Percentiles rank a stretch among this genome's conserved stretches.
Evolutionary conservation across 2,113 vertebrate genomes (phyloP).

Genomic region (Glaucomys volans): DNA sequence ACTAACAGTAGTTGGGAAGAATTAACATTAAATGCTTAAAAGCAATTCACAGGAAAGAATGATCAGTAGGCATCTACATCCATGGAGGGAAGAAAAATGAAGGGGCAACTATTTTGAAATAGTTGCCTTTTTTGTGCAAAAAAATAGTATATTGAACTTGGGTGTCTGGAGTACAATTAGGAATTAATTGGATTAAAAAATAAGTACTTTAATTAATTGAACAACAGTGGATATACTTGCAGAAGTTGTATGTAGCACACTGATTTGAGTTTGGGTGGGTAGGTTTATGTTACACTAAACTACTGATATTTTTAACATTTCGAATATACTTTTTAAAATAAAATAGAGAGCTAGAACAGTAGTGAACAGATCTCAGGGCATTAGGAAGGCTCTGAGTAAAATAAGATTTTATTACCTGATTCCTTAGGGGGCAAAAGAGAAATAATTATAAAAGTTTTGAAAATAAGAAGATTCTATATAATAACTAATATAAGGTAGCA

Average conservation of each 20-base stretch:
- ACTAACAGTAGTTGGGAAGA: conserved; percentile 36
- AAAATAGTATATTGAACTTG: conserved; percentile 52
- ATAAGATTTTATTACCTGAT: not conserved
- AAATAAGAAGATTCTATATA: conserved; percentile 48
- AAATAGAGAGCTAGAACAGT: conserved; percentile 24
- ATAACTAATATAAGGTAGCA: conserved; percentile 13
- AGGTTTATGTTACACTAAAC: conserved; percentile 3
- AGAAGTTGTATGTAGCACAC: not conserved
- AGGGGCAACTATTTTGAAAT: conserved; percentile 47
- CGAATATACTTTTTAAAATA: conserved; percentile 19
- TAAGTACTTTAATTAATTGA: conserved; percentile 61
- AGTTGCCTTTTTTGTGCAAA: conserved; percentile 53
- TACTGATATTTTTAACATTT: not conserved
- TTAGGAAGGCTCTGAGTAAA: conserved; percentile 4
- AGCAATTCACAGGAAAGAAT: not conserved
- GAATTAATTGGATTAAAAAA: conserved; percentile 71
- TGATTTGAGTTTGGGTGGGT: not conserved
- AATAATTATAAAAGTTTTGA: conserved; percentile 46
- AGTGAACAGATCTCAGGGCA: not conserved
- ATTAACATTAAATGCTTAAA: conserved; percentile 46
- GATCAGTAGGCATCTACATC: not conserved
- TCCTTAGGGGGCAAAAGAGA: not conserved
- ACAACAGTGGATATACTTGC: not conserved
- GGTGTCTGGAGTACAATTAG: conserved; percentile 61
- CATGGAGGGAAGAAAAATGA: not conserved